phyloP scores from a whole-genome alignment of 2,888 invertebrate species.

The Eueremaeus valkanovi region DNA sequence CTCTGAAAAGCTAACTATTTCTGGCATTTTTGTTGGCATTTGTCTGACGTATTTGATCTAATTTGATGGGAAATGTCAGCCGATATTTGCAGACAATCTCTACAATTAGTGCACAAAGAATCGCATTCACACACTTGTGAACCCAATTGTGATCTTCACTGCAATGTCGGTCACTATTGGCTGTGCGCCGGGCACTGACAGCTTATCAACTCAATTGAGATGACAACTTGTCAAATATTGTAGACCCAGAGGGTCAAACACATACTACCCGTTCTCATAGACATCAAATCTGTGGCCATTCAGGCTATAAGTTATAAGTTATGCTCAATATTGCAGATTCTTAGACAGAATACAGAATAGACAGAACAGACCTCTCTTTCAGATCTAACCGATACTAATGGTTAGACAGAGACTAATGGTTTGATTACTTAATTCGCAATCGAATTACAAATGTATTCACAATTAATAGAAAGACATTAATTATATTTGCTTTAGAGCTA shows the following conservation, averaged over 20 bases:
- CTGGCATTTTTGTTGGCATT: slow-evolving; percentile 25
- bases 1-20: slow-evolving; percentile 19
- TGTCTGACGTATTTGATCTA: slow-evolving; percentile 33
- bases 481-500: too few relatives aligned
- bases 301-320: neutral
- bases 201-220: slow-evolving; percentile 20
- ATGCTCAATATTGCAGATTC: too few relatives aligned
- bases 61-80: slow-evolving; percentile 32
- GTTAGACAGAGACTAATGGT: too few relatives aligned
- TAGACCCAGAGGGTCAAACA: neutral
- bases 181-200: neutral
- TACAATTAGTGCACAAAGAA: slow-evolving; percentile 25
- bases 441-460: too few relatives aligned
- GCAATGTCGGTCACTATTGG: neutral
- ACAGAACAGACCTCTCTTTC: too few relatives aligned
- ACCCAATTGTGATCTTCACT: slow-evolving; percentile 12
- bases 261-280: neutral
- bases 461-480: too few relatives aligned
- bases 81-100: slow-evolving; percentile 6
- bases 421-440: too few relatives aligned
- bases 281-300: neutral
- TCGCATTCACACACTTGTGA: slow-evolving; percentile 30
- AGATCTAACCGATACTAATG: too few relatives aligned
- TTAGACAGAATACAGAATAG: too few relatives aligned
- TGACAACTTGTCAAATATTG: slow-evolving; percentile 18